Evolutionary conservation across 2,797 vertebrate genomes (phyloP), one percentile per base, ranked within the genome.

Genomic region (Chelon labrosus): DNA sequence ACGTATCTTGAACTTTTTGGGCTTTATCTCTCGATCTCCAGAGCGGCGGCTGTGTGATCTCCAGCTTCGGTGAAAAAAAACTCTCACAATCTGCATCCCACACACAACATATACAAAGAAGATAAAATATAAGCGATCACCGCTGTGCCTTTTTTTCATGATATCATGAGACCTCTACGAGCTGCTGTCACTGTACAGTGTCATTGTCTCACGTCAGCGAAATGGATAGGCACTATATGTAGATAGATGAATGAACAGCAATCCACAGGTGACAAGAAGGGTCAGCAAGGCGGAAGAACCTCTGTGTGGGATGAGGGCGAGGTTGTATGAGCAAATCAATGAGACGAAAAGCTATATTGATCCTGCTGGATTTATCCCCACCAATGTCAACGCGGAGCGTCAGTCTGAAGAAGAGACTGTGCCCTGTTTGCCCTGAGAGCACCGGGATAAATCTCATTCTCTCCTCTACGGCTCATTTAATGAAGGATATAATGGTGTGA

Each of bases 361-460:
- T 93, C 80, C 80, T 69, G 82, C 78, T 86, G 88, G 88, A 93
- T 94, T 93, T 91, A 93, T 90, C 79, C 83, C 75, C 79, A 35
- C 75, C 90, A 91, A 88, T 91, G 92, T 93, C 91, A 93, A 93
- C 89, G 82, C 42, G 9, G 69, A 78, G 83, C 85, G 47, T 85
- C 84, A 58, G 83, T 77, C 79, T 75, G 79, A 82, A 77, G 86
- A 78, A 75, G 80, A 89, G 74, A 80, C 84, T 31, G 79, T 62
- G 77, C 83, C 80, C 89, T 60, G 68, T 89, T 87, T 79, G 88
- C 75, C 87, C 85, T 22, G 59, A 71, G 82, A 90, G 87, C 87
- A 83, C 67, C 70, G 19, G 79, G 86, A 91, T 90, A 85, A 88
- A 91, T 90, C 89, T 89, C 79, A 57, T 88, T 79, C 75, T 64